Percentiles rank a stretch among this genome's conserved stretches.
phyloP scores from a whole-genome alignment of 2,888 invertebrate species.

The Poecilus cupreus region DNA sequence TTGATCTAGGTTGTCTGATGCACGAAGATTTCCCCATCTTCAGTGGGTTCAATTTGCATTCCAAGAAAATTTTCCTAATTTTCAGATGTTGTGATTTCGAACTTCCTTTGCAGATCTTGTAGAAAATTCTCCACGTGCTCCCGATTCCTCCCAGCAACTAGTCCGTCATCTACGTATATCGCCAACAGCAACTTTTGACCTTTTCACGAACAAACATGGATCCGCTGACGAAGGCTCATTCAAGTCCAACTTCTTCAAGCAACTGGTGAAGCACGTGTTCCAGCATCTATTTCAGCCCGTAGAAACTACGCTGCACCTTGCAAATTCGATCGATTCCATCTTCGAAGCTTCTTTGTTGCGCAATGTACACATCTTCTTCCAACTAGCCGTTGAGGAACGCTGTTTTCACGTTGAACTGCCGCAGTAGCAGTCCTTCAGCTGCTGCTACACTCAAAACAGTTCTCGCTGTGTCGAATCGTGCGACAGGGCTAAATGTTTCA shows the following conservation, averaged over 20 bases:
- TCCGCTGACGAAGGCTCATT: background rate
- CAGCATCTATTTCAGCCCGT: constrained; percentile 69
- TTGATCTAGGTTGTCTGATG: constrained; percentile 19
- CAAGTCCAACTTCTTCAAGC: constrained; percentile 50
- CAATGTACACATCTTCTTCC: constrained; percentile 67
- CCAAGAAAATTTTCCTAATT: background rate
- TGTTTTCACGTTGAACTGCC: constrained; percentile 66
- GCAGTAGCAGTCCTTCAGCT: constrained; percentile 60
- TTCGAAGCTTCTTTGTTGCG: constrained; percentile 66
- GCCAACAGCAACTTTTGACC: constrained; percentile 2
- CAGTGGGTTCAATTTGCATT: background rate
- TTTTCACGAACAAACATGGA: no score
- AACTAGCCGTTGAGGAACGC: constrained; percentile 65
- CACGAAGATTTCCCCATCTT: background rate
- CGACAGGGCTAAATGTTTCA: constrained; percentile 67
- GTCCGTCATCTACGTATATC: constrained; percentile 39
- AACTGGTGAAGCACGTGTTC: constrained; percentile 64
- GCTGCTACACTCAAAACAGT: constrained; percentile 64
- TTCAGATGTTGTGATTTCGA: background rate
- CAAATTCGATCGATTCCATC: no score
- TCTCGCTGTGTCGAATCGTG: constrained; percentile 64
- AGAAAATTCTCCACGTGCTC: background rate
- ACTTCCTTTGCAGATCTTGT: background rate
- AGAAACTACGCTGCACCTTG: constrained; percentile 65
- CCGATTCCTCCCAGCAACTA: background rate